Evolutionary conservation across 2,797 vertebrate genomes (phyloP), one percentile per base, ranked within the genome.

Genomic region (Poeciliopsis paucimaculata): DNA sequence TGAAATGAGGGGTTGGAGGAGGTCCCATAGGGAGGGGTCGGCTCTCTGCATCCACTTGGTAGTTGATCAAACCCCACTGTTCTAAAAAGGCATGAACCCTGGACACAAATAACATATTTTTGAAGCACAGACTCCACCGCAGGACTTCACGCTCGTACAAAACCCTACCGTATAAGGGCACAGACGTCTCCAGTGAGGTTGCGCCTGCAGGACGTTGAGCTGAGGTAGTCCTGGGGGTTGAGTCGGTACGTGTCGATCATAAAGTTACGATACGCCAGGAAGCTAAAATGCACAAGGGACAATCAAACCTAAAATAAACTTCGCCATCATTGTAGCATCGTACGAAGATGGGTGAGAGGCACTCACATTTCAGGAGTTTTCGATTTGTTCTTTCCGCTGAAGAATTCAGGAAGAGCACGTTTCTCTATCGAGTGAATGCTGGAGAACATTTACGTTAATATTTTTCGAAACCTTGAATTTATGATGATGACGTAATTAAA

Each of bases 11-110:
- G 6, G 98, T 99, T 0, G 98, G 98, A 1, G 98, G 98, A 0
- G 98, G 98, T 0, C 98, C 98, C 98, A 98, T 99, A 0, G 98
- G 98, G 88, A 98, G 97, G 62, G 98, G 98, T 18, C 97, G 94
- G 90, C 97, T 98, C 88, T 99, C 98, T 3, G 98, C 97, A 72
- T 99, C 98, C 90, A 99, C 98, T 82, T 99, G 98, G 90, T 99
- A 99, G 91, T 99, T 99, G 41, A 99, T 97, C 76, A 99, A 95
- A n/a, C 98, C 98, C 98, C 98, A 99, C 86, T 99, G 98, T 92
- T 99, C 98, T 94, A 99, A 91, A 87, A 99, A 97, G 0, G 98
- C 97, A 64, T 99, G 98, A 8, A 98, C 97, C 89, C 98, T 99
- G 77, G 43, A 90, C 71, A 84, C 74, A 89, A 47, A 76, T 4